phyloP scores from a whole-genome alignment of 2,888 invertebrate genomes.

The Pomacea canaliculata region DNA sequence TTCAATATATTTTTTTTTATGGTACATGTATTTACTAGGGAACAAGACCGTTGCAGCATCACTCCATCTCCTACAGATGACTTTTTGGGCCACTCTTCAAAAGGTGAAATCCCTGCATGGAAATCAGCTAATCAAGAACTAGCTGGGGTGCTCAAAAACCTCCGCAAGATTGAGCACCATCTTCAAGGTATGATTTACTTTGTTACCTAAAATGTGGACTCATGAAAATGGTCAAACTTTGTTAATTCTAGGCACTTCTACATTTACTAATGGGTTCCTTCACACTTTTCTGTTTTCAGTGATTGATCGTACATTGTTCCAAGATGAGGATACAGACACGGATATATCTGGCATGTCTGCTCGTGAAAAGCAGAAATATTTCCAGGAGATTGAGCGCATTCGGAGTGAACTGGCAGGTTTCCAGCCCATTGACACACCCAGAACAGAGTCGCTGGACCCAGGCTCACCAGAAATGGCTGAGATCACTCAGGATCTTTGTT shows the following conservation, averaged over 20 bases:
- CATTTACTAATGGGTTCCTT: no score
- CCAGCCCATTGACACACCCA: conserved; percentile 63
- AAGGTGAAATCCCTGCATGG: conserved; percentile 61
- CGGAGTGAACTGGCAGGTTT: conserved; percentile 64
- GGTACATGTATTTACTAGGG: conserved; percentile 10
- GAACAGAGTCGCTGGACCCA: conserved; percentile 42
- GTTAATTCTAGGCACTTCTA: no score
- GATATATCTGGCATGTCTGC: conserved; percentile 46
- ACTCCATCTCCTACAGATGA: conserved; percentile 62
- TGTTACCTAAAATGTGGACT: no score
- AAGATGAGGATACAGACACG: conserved; percentile 50
- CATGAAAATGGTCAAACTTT: no score
- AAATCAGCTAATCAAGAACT: conserved; percentile 71
- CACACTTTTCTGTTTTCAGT: conserved; percentile 43
- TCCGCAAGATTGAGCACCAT: conserved; percentile 73
- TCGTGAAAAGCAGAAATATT: conserved; percentile 57
- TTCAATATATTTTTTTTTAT: no score
- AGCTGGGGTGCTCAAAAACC: conserved; percentile 72
- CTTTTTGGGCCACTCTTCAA: conserved; percentile 46
- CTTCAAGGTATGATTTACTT: conserved; percentile 68
- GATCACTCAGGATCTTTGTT: conserved; percentile 29
- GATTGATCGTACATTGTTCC: conserved; percentile 60
- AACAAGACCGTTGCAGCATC: conserved; percentile 34
- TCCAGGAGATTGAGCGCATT: conserved; percentile 63
- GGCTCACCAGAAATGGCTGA: conserved; percentile 39